Evolutionary conservation across 2,888 invertebrate species (phyloP), one percentile per base, ranked within the genome.

Genomic region (Lasioglossum oenotherae): DNA sequence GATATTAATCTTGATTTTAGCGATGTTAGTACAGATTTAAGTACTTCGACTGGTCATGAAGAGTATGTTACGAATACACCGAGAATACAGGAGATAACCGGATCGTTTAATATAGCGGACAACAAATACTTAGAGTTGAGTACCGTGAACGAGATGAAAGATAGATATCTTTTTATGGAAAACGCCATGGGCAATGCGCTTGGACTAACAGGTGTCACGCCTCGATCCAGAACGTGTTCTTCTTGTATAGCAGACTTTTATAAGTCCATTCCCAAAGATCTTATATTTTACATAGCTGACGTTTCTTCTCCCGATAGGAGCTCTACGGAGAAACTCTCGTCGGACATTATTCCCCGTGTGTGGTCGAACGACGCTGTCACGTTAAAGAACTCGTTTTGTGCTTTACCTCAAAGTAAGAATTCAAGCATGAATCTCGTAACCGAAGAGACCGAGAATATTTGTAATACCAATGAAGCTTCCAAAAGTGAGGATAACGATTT

Each of bases 401-500:
- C 86, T 74, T 60, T 90, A 78, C 78, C 90, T 57, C 80, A 78
- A 38, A 71, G 82, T 60, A 41, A 57, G n/a, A 57, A 80, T 46
- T 91, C 92, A 16, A 84, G 87, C 31, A 89, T 84, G n/a, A 91
- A 89, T 83, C 85, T 92, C 27, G 82, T 91, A 72, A 92, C 89
- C 49, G 90, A 92, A 49, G 89, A 86, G 38, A 82, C 92, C 19
- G 85, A 87, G 23, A 81, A 74, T 38, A 73, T 87, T 67, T 92
- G 92, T 81, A 89, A 92, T 38, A 92, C 92, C 69, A 92, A 92
- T 57, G 91, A 93, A 44, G 91, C 91, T 72, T 92, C 92, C n/a
- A 93, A 92, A 5, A 92, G 91, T 72, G 92, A 92, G 69, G 90
- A 92, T 41, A 80, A 89, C 2, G 89, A 87, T n/a, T 80, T 89